Evolutionary conservation across 1,140 invertebrate genomes (phyloP), one percentile per base, ranked within the genome.

Genomic region (Maconellicoccus hirsutus): DNA sequence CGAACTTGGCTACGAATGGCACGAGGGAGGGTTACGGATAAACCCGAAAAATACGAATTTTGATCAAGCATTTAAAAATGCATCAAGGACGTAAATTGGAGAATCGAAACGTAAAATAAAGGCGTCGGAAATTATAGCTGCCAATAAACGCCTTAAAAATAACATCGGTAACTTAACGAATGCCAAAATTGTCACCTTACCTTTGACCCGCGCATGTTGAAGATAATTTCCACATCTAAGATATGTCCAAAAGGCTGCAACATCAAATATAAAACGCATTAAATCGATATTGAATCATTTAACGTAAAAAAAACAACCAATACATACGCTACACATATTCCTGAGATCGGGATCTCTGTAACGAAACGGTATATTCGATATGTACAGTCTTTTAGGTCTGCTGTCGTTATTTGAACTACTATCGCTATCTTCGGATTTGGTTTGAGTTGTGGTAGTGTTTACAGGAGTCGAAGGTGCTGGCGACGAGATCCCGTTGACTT

Each of bases 311-410:
- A 66, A 23, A 59, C 69, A 70, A 69, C 22, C 38, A 42, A 42
- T 76, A 90, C 91, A 88, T 84, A 98, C 96, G 83, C 94, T 95
- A 84, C 98, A 96, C 89, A 98, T 94, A 76, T 93, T 89, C 80
- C 94, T 88, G 72, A 99, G 85, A 83, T 98, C 96, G 70, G 94
- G 94, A 84, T 98, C 96, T 82, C 96, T 87, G 83, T 98, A 98
- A 78, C 95, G 85, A 84, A 99, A 98, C 74, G 96, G 96, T 86
- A 98, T 99, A 84, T 98, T 98, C 78, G 95, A 98, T 77, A 98
- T 94, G 79, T 95, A 93, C 73, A 93, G 85, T 77, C 90, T 85
- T 80, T 94, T 95, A 52, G 90, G 90, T 79, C 90, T 90, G 75
- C 82, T 84, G 78, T 61, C 77, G 74, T 75, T 66, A 23, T 23